A percentile compares a stretch with the other conserved stretches of the same genome.
Conservation (phyloP, 1,140 invertebrate genomes). For the Drosophila yakuba region DNA sequence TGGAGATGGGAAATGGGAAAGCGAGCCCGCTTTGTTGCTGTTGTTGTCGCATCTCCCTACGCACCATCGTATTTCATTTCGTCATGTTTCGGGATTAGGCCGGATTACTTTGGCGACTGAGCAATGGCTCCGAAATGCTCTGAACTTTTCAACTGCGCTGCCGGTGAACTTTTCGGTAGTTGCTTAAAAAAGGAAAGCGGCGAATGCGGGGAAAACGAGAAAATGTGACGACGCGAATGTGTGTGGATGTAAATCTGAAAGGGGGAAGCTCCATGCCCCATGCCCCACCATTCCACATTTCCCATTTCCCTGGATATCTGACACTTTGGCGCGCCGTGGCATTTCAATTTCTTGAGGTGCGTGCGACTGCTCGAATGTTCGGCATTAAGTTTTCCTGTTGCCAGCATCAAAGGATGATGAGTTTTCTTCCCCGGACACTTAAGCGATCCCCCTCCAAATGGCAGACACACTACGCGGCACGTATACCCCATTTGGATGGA, state of each 20-base stretch:
- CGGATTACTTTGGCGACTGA: conserved; percentile 81
- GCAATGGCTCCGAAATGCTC: conserved; percentile 74
- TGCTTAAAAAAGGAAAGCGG: conserved; percentile 33
- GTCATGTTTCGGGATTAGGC: conserved; percentile 84
- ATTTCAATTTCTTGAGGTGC: conserved; percentile 77
- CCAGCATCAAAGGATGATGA: conserved; percentile 75
- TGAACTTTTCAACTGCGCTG: conserved; percentile 64
- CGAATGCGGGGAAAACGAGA: conserved; percentile 10
- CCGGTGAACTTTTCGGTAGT: conserved; percentile 68
- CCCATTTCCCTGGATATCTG: conserved; percentile 43
- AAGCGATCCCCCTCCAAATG: conserved; percentile 30
- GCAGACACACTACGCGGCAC: conserved; percentile 57
- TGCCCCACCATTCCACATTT: too few species aligned
- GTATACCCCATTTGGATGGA: conserved; percentile 37
- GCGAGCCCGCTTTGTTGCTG: conserved; percentile 20
- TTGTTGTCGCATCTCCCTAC: conserved; percentile 61
- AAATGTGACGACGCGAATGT: conserved; percentile 77
- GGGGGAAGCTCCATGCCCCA: conserved; percentile 14
- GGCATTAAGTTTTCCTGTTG: conserved; percentile 74
- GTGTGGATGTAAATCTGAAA: conserved; percentile 32
- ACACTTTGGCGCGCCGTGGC: conserved; percentile 68
- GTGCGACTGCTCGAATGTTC: conserved; percentile 79
- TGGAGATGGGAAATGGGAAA: conserved; percentile 16
- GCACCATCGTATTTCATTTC: conserved; percentile 84
- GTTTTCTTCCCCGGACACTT: conserved; percentile 39